Base-by-base conservation (phyloP, 2,888 invertebrate species). In the Nesidiocoris tenuis region DNA sequence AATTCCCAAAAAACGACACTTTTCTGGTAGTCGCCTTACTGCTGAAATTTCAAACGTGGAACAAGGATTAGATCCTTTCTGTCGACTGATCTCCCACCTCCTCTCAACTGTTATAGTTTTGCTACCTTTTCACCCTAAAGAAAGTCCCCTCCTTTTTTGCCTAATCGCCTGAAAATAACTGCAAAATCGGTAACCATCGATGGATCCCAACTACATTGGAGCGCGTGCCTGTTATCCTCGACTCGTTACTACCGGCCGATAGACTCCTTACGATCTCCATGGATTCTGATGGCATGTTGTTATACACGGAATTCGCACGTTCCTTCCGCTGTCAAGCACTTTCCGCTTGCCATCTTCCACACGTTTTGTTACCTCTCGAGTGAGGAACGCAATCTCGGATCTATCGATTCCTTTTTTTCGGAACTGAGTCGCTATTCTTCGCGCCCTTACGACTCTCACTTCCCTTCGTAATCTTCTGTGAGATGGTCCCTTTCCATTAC, bases 381-480 rank as follows among this genome's bases (percentile, higher is more conserved):
- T 12, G 5, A 39, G 5, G 5, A 39, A 39, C 39, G 39, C 59
- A 59, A 59, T 59, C 59, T 59, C 17, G 59, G n/a, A 17, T 17
- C 59, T 59, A 59, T 59, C n/a, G 59, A 59, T 59, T 59, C n/a
- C 59, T 59, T 59, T 59, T 54, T 59, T 59, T 59, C 59, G 17
- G 59, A 59, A 18, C 18, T 59, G 3, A 17, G 7, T 59, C 18
- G n/a, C 59, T 18, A 17, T 59, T 59, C 59, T 59, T 18, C n/a
- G 7, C 7, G 5, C 39, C 39, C 5, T 39, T 39, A 39, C 39
- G 39, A 39, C 39, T 39, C 18, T 59, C 7, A 5, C 59, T 18
- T n/a, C 59, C 18, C n/a, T 5, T 5, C n/a, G 7, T 59, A 59
- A 59, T 59, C 59, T 59, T 59, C 59, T n/a, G 3, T 59, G 7